Evolutionary conservation across 2,113 vertebrate species (phyloP), one percentile per base, ranked within the genome.

Genomic region (Podocnemis expansa): DNA sequence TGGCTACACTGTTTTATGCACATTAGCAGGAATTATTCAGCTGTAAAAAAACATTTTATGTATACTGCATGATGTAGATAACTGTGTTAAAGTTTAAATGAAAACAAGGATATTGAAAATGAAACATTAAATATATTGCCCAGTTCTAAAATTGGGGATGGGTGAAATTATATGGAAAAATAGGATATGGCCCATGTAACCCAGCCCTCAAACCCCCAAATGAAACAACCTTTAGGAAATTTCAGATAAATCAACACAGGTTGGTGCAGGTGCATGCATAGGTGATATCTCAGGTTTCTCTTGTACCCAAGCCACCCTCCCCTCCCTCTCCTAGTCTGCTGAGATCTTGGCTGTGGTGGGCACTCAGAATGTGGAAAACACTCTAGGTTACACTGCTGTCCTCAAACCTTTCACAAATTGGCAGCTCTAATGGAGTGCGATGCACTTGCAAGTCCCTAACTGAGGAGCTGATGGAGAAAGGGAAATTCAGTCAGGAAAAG

Each of bases 61-160:
- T 97, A 97, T 89, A 95, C 93, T 94, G 93, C 95, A 96, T 92
- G 95, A 97, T 96, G 94, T 95, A 97, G 96, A 93, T 96, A 96
- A 94, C 89, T 97, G 94, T 93, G 87, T 95, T 94, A 94, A 97
- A 97, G 87, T 85, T 94, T 94, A 96, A 95, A 93, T 94, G 88
- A 93, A 93, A 97, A 96, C 91, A 90, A 95, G 96, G 96, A 91
- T 83, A 94, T 38, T 92, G 96, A 94, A 96, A 96, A 96, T 92
- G 91, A 95, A 96, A 73, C 89, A 95, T 94, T 80, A 85, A 96
- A 95, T 97, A 96, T 95, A 97, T 83, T 94, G 92, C 84, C 87
- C 49, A 90, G 91, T 94, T 97, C 94, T 96, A 94, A 97, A 96
- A 94, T 94, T 88, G 94, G 84, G 82, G 93, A 93, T 75, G 90